Percentiles rank a stretch among this genome's conserved stretches.
Conservation (phyloP, 2,797 vertebrate species). For the Ctenopoma kingsleyae region DNA sequence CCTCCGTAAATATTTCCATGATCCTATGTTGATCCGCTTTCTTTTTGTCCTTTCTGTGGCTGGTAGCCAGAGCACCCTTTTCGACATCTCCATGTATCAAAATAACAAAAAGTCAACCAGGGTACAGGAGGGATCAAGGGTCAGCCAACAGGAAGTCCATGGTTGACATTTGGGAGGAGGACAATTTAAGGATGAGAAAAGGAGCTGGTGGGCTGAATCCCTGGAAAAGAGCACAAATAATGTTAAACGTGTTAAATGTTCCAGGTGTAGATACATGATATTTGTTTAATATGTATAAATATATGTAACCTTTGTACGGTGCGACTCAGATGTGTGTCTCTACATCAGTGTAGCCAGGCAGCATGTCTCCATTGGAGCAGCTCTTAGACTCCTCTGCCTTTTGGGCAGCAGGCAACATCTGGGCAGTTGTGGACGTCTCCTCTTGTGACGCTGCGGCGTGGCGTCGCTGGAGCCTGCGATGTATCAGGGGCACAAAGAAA, state of each 20-base stretch:
- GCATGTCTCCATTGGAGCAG: conserved; percentile 92
- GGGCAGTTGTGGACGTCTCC: conserved; percentile 88
- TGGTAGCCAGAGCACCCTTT: conserved; percentile 27
- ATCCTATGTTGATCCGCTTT: conserved; percentile 33
- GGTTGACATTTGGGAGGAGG: conserved; percentile 40
- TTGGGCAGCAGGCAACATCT: conserved; percentile 86
- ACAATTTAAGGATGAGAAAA: conserved; percentile 57
- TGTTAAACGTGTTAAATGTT: conserved; percentile 11
- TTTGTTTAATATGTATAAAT: background rate
- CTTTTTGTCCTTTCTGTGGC: conserved; percentile 41
- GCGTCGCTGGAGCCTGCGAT: conserved; percentile 85
- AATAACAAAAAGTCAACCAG: conserved; percentile 49
- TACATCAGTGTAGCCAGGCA: conserved; percentile 91
- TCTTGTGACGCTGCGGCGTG: conserved; percentile 74
- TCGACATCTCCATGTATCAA: conserved; percentile 45
- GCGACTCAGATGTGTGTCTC: conserved; percentile 90
- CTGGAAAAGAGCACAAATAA: conserved; percentile 45
- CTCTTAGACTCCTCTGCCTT: conserved; percentile 65
- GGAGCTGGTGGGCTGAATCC: conserved; percentile 82
- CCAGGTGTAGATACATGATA: background rate
- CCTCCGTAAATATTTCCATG: conserved; percentile 28
- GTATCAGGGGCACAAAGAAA: conserved; percentile 92
- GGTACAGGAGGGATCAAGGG: conserved; percentile 46
- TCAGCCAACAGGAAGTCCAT: conserved; percentile 54
- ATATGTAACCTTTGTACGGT: conserved; percentile 70